Evolutionary conservation across 2,113 vertebrate species (phyloP).

Genomic region (Formicarius rufipectus): DNA sequence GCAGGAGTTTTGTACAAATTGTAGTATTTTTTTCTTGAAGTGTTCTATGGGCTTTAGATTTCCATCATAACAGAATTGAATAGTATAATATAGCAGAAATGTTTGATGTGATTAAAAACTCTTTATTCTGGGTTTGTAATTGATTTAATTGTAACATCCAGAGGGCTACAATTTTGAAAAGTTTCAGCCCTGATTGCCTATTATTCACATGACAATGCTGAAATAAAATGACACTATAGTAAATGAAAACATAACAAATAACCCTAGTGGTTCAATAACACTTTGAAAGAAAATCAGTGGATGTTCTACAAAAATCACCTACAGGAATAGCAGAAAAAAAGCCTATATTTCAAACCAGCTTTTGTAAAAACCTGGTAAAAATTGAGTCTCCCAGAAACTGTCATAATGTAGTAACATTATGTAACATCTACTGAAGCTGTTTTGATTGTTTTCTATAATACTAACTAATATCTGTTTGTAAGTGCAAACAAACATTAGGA

Average conservation of each 20-base stretch:
- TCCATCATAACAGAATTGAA: conserved; percentile 70
- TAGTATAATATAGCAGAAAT: conserved; percentile 68
- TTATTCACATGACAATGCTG: conserved; percentile 73
- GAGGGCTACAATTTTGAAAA: conserved; percentile 74
- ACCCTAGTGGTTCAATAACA: conserved; percentile 52
- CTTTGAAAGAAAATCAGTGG: conserved; percentile 64
- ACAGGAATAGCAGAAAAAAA: conserved; percentile 31
- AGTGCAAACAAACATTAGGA: conserved; percentile 21
- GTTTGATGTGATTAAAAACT: conserved; percentile 75
- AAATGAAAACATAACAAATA: conserved; percentile 65
- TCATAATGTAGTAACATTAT: too few relatives aligned
- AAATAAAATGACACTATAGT: conserved; percentile 66
- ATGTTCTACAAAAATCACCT: conserved; percentile 54
- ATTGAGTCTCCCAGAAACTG: neutral
- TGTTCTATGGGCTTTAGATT: conserved; percentile 68
- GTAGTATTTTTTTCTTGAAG: conserved; percentile 63
- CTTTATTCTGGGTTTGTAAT: conserved; percentile 75
- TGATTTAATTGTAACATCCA: conserved; percentile 77
- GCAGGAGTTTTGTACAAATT: conserved; percentile 48
- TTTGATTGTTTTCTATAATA: neutral
- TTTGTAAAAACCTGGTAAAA: conserved; percentile 20
- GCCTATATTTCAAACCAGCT: neutral
- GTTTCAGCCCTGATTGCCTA: conserved; percentile 75
- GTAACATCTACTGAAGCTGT: neutral
- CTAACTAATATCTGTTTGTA: conserved; percentile 40